Percentiles rank a stretch among this genome's conserved stretches.
Conservation (phyloP, 2,888 invertebrate genomes). For the Parascotia fuliginaria region DNA sequence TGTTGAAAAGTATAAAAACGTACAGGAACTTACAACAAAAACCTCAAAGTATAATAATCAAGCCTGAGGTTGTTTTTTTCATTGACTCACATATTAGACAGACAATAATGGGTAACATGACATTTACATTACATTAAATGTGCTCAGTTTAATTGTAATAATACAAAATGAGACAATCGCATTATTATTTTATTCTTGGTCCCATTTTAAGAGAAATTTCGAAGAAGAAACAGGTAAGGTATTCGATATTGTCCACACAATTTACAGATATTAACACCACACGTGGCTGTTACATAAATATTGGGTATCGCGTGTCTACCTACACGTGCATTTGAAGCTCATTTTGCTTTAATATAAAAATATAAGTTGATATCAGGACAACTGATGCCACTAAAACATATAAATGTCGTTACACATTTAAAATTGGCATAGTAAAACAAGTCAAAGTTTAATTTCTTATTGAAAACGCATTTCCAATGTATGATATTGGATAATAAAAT, state of each 20-base stretch:
- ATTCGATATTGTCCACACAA: background rate
- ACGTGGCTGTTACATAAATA: background rate
- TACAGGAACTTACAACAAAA: conserved; percentile 26
- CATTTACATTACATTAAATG: too few species aligned
- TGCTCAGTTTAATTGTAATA: too few species aligned
- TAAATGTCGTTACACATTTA: too few species aligned
- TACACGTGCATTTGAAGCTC: background rate
- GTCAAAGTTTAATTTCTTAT: background rate
- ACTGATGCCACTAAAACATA: too few species aligned
- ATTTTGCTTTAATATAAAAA: background rate
- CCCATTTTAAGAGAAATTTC: background rate
- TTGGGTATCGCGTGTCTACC: background rate
- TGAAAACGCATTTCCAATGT: too few species aligned
- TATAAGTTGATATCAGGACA: background rate
- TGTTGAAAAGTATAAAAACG: conserved; percentile 12
- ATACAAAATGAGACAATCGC: too few species aligned
- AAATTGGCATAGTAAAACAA: too few species aligned
- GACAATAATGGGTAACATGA: too few species aligned
- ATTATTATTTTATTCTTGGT: too few species aligned
- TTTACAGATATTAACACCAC: background rate
- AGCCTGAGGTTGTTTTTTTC: conserved; percentile 37
- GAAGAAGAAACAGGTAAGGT: background rate
- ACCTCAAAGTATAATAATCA: conserved; percentile 56
- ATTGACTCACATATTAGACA: conserved; percentile 16
- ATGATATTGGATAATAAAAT: conserved; percentile 3